Percentiles rank a stretch among this genome's conserved stretches.
Conservation (phyloP, 2,888 invertebrate species). For the Lamproptera curius region DNA sequence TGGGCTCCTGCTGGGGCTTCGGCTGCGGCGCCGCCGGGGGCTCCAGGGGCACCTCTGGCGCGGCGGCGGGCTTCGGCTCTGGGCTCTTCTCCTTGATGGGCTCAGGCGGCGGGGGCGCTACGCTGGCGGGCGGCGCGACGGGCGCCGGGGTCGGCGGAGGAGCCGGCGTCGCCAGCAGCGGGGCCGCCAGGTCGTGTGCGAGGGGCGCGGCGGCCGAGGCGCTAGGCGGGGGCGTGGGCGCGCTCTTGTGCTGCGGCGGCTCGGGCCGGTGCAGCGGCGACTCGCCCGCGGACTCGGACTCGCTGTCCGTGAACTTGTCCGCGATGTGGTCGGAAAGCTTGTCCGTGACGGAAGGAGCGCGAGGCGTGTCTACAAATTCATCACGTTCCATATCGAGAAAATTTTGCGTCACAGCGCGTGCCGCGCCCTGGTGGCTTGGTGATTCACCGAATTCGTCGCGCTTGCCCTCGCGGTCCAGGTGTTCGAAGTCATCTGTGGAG, state of each 20-base stretch:
- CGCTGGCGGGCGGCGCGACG: slow-evolving; percentile 25
- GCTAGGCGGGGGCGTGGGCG: slow-evolving; percentile 33
- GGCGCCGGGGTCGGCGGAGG: slow-evolving; percentile 28
- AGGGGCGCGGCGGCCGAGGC: slow-evolving; percentile 23
- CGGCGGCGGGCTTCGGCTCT: slow-evolving; percentile 27
- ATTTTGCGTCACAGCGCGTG: slow-evolving; percentile 54
- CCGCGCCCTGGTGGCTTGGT: slow-evolving; percentile 40
- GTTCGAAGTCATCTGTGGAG: slow-evolving; percentile 86
- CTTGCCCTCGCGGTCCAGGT: slow-evolving; percentile 80
- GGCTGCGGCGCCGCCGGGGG: slow-evolving; percentile 27
- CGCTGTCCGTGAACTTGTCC: slow-evolving; percentile 79
- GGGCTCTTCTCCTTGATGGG: slow-evolving; percentile 43
- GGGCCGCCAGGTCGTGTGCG: slow-evolving; percentile 40
- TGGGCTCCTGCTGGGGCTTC: slow-evolving; percentile 24
- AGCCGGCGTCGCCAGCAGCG: slow-evolving; percentile 40
- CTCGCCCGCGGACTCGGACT: slow-evolving; percentile 72
- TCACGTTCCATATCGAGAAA: slow-evolving; percentile 74
- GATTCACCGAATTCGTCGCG: slow-evolving; percentile 51
- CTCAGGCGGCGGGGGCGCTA: slow-evolving; percentile 35
- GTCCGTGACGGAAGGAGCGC: slow-evolving; percentile 55
- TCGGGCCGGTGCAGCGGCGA: slow-evolving; percentile 63
- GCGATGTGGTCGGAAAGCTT: slow-evolving; percentile 61
- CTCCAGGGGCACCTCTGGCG: slow-evolving; percentile 28
- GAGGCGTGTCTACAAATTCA: slow-evolving; percentile 54
- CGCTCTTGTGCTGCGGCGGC: slow-evolving; percentile 34